Base-by-base conservation (phyloP, 2,797 vertebrate genomes). In the Falco naumanni region DNA sequence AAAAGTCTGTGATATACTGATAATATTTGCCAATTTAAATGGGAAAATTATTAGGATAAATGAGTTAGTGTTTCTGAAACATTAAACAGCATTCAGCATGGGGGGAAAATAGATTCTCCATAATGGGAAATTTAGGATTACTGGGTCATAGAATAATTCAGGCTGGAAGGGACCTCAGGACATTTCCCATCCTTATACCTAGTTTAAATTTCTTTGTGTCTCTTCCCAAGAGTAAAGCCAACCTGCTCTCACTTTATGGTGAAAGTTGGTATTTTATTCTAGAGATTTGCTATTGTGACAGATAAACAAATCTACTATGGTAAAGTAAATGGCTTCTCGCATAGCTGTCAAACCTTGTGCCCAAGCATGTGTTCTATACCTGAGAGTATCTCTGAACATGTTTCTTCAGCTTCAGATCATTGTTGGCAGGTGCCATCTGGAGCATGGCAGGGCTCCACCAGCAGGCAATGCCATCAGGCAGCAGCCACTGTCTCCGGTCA, bases 401-500 rank as follows among this genome's bases (percentile, higher is more conserved):
- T 45, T 51, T 90, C 54, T 57, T 1, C 0, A 68, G 60, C 48
- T 68, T 21, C 43, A 61, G 43, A 10, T 16, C 26, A 8, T 7
- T 34, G 34, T 51, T 71, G 70, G 45, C n/a, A 25, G 0, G 0
- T 60, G 63, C 31, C 21, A 29, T 41, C 21, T 10, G 68, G 43
- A 61, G 31, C 1, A 0, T 1, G 1, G 19, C 3, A 15, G 48
- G 33, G n/a, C 61, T 57, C 18, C 61, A 26, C 13, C 0, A 1
- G 57, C 24, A 39, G 24, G 37, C 11, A 9, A 1, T 4, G 50
- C 51, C 47, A 6, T 47, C 16, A 0, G 69, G 29, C 28, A n/a
- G 48, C 9, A 45, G 48, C 20, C 4, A 1, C 43, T 17, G 57
- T 16, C 37, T 47, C 50, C 0, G 0, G 37, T 15, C 45, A 85